These are phyloP conservation scores for Apus apus DNA, from an alignment of 2,113 vertebrate genomes.

Conservation along the genomic window DNA sequence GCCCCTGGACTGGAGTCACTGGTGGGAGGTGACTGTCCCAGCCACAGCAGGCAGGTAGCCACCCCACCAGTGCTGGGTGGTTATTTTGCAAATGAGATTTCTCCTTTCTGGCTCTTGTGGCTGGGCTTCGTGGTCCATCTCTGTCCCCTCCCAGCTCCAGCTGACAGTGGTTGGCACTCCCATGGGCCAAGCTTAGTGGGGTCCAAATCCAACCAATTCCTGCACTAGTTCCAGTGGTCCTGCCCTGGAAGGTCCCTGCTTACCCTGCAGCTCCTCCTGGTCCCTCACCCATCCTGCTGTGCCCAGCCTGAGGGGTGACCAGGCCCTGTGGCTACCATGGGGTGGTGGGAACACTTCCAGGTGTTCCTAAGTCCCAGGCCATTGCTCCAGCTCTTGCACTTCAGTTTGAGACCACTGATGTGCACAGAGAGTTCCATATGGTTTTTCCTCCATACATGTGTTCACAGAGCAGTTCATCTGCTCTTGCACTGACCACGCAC, in stretches of 20 bases:
- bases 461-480: background rate
- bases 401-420: background rate
- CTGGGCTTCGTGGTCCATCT: background rate
- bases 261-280: background rate
- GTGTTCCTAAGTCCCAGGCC: background rate
- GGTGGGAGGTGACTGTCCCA: background rate
- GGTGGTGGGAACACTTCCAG: background rate
- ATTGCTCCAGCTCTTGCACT: background rate
- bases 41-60: background rate
- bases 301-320: background rate
- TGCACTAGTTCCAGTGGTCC: background rate
- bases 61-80: rapidly evolving
- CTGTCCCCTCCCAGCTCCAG: background rate
- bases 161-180: background rate
- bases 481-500: background rate
- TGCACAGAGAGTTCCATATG: background rate
- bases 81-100: background rate
- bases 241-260: background rate
- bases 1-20: background rate
- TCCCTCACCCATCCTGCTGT: background rate
- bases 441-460: background rate
- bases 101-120: background rate
- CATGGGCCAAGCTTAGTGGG: rapidly evolving
- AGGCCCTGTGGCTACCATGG: background rate
- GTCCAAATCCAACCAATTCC: background rate